Evolutionary conservation across 2,113 vertebrate genomes (phyloP).

Genomic region (Pterocles gutturalis): DNA sequence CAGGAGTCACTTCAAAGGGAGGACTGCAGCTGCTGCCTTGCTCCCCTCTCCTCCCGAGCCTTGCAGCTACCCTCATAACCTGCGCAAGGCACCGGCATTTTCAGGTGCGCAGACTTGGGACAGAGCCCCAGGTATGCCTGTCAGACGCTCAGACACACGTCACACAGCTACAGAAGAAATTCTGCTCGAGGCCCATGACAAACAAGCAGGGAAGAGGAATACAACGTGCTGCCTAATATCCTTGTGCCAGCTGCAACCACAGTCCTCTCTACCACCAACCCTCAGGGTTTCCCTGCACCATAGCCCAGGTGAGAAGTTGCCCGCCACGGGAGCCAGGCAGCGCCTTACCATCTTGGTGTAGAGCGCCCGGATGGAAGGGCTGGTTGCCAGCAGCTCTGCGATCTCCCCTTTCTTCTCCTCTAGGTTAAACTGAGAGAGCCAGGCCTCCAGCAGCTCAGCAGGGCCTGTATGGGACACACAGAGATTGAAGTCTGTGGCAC

Average conservation of each 20-base stretch:
- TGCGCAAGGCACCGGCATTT: fast-evolving
- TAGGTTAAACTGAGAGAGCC: constrained; percentile 87
- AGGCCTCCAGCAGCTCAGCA: constrained; percentile 88
- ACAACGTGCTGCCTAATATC: not conserved
- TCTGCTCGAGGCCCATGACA: not conserved
- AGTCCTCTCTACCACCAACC: not conserved
- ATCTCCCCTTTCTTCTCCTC: constrained; percentile 93
- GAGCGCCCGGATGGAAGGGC: constrained; percentile 92
- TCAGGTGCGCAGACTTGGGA: not conserved
- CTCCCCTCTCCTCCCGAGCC: not conserved
- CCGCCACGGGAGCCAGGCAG: not conserved
- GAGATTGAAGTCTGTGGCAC: not conserved
- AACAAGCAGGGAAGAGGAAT: not conserved
- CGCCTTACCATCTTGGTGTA: constrained; percentile 94
- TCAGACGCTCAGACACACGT: not conserved
- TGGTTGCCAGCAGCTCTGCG: constrained; percentile 90
- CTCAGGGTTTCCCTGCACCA: not conserved
- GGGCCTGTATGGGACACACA: constrained; percentile 80
- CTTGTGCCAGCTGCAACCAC: fast-evolving
- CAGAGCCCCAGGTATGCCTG: not conserved
- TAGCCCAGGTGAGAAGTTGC: not conserved
- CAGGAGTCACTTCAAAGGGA: not conserved
- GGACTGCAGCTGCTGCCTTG: not conserved
- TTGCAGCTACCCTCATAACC: not conserved
- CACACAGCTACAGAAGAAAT: not conserved